Evolutionary conservation across 2,797 vertebrate genomes (phyloP), one percentile per base, ranked within the genome.

Genomic region (Lateolabrax maculatus): DNA sequence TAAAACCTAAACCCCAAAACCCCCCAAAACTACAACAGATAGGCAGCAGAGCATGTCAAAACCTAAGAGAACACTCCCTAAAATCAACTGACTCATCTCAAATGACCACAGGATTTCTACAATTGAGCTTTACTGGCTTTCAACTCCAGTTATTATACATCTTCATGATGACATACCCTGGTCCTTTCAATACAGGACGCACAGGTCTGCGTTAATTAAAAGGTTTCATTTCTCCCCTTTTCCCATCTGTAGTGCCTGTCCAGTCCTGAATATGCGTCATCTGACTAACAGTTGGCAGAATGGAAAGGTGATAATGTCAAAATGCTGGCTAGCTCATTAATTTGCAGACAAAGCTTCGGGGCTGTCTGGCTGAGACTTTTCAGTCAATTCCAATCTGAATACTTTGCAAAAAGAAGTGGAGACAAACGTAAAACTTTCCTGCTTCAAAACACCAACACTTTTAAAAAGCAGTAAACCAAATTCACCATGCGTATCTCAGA

Each of bases 281-380:
- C 67, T 85, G 68, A 64, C 67, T 39, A 56, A 60, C 66, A 75
- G 68, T 37, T 63, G 41, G 69, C 72, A 63, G 67, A 75, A 68
- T 49, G 52, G 82, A 60, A 81, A 84, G 60, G 80, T 68, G 79
- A 92, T 85, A 63, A 80, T 81, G 75, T 84, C 72, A 75, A 64
- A 88, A 86, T 73, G 69, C 53, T 44, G 49, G 44, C 53, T 57
- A 58, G 75, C 69, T 77, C 75, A 80, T 83, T 80, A 88, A 83
- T 86, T 81, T 77, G 49, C 53, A 88, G 68, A 85, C 79, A 73
- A 75, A 31, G 78, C 87, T 86, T 48, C 61, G 6, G 78, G 89
- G 77, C 37, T 61, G 79, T 81, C 71, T 84, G 81, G 60, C 48
- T 61, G 8, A 66, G 80, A 80, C 51, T 46, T 55, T 69, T 43